A percentile compares a stretch with the other conserved stretches of the same genome.
phyloP scores from a whole-genome alignment of 2,888 invertebrate species.

The Elaeidobius kamerunicus region DNA sequence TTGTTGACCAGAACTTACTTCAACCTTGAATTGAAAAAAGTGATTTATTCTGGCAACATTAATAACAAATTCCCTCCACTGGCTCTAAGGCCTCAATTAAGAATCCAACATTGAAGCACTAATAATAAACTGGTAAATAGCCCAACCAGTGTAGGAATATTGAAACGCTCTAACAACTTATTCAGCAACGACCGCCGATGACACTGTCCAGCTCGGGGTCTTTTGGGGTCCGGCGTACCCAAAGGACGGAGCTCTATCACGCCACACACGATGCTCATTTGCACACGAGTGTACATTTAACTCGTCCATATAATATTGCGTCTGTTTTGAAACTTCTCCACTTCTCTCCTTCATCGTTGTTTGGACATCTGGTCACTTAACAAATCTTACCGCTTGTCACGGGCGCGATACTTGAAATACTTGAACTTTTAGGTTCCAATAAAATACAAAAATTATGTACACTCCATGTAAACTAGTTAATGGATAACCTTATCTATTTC shows the following conservation, averaged over 20 bases:
- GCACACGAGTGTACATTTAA: constrained; percentile 21
- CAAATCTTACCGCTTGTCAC: constrained; percentile 22
- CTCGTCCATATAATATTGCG: constrained; percentile 13
- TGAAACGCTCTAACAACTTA: constrained; percentile 23
- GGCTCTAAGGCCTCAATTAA: too few species aligned
- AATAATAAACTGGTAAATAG: too few species aligned
- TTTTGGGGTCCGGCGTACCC: constrained; percentile 10
- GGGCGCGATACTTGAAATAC: too few species aligned
- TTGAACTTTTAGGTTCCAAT: too few species aligned
- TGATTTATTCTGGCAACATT: too few species aligned
- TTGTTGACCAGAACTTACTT: too few species aligned
- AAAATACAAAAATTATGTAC: too few species aligned
- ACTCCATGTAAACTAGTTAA: too few species aligned
- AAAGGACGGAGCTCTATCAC: constrained; percentile 23
- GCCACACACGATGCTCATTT: constrained; percentile 29
- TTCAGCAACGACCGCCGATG: constrained; percentile 25
- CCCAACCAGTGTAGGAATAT: constrained; percentile 13
- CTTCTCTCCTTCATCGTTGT: constrained; percentile 5
- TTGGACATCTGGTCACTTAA: constrained; percentile 14
- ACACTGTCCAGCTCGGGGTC: constrained; percentile 26
- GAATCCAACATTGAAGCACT: too few species aligned
- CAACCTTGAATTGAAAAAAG: too few species aligned
- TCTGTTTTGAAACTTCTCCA: constrained; percentile 10
- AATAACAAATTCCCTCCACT: too few species aligned
- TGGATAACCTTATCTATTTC: too few species aligned